Evolutionary conservation across 2,113 vertebrate genomes (phyloP).

Genomic region (Dicentrarchus labrax): DNA sequence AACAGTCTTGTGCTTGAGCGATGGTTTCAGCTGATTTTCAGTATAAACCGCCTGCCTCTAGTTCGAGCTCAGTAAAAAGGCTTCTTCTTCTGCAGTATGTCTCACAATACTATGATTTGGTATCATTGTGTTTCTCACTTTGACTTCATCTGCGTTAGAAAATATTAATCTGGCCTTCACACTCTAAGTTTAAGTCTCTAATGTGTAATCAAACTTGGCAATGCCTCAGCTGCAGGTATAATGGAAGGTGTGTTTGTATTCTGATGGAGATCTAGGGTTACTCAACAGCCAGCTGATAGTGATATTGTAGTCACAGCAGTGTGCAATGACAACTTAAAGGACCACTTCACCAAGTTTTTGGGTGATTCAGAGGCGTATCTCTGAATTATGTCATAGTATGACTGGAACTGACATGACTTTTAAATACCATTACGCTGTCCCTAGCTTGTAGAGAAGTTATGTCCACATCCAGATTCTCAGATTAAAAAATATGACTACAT

Average conservation of each 20-base stretch:
- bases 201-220: constrained; percentile 19
- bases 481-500: neutral
- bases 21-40: neutral
- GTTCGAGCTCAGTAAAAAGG: neutral
- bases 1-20: neutral
- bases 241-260: constrained; percentile 38
- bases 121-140: neutral
- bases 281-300: neutral
- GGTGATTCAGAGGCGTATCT: no score
- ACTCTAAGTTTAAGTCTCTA: constrained; percentile 9
- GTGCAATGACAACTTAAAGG: constrained; percentile 3
- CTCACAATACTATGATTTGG: neutral
- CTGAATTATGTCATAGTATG: neutral
- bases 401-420: neutral
- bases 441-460: neutral
- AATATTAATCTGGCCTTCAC: neutral
- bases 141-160: neutral
- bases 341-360: neutral
- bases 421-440: neutral
- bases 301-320: neutral
- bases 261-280: constrained; percentile 14
- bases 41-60: neutral
- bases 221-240: neutral
- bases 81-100: neutral
- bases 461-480: neutral